Conservation (phyloP, 2,888 invertebrate genomes). For the Erebia ligea region DNA sequence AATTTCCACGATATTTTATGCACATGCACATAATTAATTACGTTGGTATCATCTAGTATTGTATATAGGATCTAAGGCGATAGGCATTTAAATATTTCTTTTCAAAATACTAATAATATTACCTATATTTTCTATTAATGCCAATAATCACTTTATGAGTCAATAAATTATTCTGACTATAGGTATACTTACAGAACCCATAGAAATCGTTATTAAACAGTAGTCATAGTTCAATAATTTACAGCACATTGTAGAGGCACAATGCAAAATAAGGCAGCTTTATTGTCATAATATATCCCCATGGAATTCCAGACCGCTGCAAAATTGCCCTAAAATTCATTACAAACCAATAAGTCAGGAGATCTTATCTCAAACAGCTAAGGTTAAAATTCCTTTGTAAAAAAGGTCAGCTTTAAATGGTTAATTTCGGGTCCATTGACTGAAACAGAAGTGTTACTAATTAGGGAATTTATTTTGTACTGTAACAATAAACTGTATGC, state of each 20-base stretch:
- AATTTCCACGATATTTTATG: too few species aligned
- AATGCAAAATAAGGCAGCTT: constrained; percentile 31
- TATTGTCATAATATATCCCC: constrained; percentile 42
- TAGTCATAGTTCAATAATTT: constrained; percentile 37
- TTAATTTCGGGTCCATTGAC: constrained; percentile 30
- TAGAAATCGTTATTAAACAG: constrained; percentile 35
- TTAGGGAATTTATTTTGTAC: constrained; percentile 36
- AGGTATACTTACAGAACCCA: constrained; percentile 12
- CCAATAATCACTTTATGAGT: constrained; percentile 28
- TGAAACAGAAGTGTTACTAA: constrained; percentile 44
- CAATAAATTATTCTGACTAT: constrained; percentile 26
- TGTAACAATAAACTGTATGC: constrained; percentile 4
- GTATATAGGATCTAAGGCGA: too few species aligned
- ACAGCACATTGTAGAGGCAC: constrained; percentile 35
- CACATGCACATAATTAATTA: too few species aligned
- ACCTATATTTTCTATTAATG: too few species aligned
- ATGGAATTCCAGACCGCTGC: constrained; percentile 43
- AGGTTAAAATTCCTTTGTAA: constrained; percentile 42
- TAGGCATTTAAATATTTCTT: not conserved
- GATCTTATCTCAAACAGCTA: constrained; percentile 38
- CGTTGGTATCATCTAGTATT: too few species aligned
- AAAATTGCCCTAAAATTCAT: constrained; percentile 30
- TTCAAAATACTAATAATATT: not conserved
- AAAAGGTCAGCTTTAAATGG: constrained; percentile 24
- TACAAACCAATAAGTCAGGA: constrained; percentile 26